These are phyloP conservation scores for Sphaerophoria taeniata DNA, from an alignment of 2,888 invertebrate species.

Conservation along the genomic window DNA sequence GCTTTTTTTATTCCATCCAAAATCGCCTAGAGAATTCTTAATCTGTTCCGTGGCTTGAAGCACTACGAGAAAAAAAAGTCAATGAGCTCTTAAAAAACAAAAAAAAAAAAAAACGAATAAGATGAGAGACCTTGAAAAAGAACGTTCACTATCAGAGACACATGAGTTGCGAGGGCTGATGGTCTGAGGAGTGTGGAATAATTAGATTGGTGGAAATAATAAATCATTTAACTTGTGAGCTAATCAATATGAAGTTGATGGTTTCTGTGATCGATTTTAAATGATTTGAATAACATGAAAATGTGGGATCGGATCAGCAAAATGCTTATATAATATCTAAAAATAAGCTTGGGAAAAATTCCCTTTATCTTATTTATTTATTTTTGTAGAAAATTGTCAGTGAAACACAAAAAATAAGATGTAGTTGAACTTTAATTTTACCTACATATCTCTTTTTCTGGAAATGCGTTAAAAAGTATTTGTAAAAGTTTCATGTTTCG, in stretches of 20 bases:
- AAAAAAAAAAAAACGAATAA: not conserved
- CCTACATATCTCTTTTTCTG: too few species aligned
- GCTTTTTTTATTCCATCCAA: not conserved
- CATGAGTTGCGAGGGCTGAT: not conserved
- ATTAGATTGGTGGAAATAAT: constrained; percentile 2
- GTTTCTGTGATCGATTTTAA: not conserved
- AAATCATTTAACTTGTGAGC: not conserved
- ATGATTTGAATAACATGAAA: not conserved
- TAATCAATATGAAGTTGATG: not conserved
- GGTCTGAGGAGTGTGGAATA: not conserved
- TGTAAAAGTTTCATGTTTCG: too few species aligned
- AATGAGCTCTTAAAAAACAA: not conserved
- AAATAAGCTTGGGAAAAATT: too few species aligned
- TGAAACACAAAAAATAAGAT: too few species aligned
- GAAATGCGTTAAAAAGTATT: too few species aligned
- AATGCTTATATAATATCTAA: too few species aligned
- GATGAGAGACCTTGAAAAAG: constrained; percentile 12
- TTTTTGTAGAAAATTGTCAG: too few species aligned
- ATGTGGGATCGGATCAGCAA: too few species aligned
- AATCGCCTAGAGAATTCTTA: not conserved
- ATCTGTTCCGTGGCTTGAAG: constrained; percentile 2
- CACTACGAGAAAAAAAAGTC: not conserved
- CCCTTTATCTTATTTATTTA: too few species aligned
- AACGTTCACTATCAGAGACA: not conserved
- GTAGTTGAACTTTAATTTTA: too few species aligned